These are phyloP conservation scores for Rhimphoctona megacephalus DNA, from an alignment of 2,888 invertebrate species.

Conservation along the genomic window DNA sequence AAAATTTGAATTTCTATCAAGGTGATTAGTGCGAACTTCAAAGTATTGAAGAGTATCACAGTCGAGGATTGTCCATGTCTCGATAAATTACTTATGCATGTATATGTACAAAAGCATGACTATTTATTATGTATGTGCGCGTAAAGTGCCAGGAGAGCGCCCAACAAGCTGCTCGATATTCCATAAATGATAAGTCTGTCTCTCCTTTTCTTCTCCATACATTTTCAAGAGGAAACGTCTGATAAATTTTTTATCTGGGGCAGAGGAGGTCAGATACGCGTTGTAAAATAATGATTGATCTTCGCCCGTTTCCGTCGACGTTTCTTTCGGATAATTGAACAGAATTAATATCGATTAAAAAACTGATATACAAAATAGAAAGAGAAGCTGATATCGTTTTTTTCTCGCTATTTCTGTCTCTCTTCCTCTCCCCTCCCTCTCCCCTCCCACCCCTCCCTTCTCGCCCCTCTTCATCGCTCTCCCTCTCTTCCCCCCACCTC, in stretches of 20 bases:
- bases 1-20: background rate
- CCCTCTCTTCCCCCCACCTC: no score
- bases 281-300: conserved; percentile 45
- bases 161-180: conserved; percentile 63
- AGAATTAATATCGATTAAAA: conserved; percentile 48
- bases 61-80: background rate
- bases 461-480: no score
- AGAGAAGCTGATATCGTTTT: background rate
- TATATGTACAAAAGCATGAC: background rate
- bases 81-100: no score
- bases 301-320: background rate
- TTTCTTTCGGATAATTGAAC: conserved; percentile 28
- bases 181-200: conserved; percentile 61
- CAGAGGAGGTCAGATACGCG: conserved; percentile 22
- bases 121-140: conserved; percentile 28
- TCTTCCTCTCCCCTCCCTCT: background rate
- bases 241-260: conserved; percentile 42
- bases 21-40: background rate
- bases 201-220: background rate
- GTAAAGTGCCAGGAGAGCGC: conserved; percentile 1
- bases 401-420: background rate
- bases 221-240: background rate
- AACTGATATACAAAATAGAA: background rate
- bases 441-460: no score
- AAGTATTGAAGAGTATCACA: background rate